Evolutionary conservation across 2,888 invertebrate species (phyloP).

Genomic region (Peribatodes rhomboidaria): DNA sequence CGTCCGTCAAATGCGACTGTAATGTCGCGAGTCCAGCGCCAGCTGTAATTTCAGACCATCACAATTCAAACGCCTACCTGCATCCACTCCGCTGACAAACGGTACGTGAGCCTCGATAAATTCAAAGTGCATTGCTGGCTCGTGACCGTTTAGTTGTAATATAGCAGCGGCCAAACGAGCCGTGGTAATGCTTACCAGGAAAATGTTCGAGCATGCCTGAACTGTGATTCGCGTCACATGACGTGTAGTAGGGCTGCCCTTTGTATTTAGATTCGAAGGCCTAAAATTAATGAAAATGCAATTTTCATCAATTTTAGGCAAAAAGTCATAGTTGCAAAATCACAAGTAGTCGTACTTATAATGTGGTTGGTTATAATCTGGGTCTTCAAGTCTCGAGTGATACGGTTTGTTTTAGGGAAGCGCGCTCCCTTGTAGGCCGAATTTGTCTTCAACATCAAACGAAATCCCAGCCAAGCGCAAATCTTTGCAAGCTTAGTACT

Average conservation of each 20-base stretch:
- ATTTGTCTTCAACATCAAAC: no score
- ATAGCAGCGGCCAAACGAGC: conserved; percentile 63
- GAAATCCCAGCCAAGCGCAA: no score
- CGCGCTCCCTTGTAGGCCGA: no score
- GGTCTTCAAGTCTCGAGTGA: no score
- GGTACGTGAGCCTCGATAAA: conserved; percentile 32
- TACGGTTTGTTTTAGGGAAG: no score
- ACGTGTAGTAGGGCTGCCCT: conserved; percentile 36
- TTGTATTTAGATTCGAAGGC: not conserved
- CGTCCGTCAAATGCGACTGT: conserved; percentile 21
- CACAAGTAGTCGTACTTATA: no score
- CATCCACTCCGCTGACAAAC: conserved; percentile 17
- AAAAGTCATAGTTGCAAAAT: no score
- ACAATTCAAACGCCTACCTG: conserved; percentile 30
- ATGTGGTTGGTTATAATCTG: no score
- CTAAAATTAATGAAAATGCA: not conserved
- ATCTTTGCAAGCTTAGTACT: no score
- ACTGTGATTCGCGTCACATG: conserved; percentile 39
- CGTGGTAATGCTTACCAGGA: conserved; percentile 67
- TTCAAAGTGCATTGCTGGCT: conserved; percentile 56
- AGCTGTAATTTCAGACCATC: conserved; percentile 21
- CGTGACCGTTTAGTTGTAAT: conserved; percentile 52
- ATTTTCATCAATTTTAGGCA: no score
- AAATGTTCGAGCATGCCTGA: conserved; percentile 54
- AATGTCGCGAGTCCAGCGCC: conserved; percentile 17